These are phyloP conservation scores for Polypedilum pembai DNA, from an alignment of 1,140 invertebrate genomes.

Conservation along the genomic window DNA sequence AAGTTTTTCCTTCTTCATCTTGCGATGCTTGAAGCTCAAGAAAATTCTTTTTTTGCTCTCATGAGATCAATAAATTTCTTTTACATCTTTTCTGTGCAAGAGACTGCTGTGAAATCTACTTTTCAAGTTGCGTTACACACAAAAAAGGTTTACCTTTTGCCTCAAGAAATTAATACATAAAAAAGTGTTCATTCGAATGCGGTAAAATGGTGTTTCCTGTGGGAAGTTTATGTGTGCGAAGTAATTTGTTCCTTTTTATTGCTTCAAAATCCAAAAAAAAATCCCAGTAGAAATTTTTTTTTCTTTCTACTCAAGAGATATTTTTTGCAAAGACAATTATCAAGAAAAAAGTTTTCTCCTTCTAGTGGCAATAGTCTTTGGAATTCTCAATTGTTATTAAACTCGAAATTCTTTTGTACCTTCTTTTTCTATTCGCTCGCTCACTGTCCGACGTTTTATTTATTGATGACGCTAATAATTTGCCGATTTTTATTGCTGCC, in stretches of 20 bases:
- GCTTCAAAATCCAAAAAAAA: background rate
- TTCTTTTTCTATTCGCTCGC: too few relatives aligned
- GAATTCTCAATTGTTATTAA: too few relatives aligned
- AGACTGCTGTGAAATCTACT: background rate
- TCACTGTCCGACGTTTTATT: too few relatives aligned
- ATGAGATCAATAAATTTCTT: constrained; percentile 26
- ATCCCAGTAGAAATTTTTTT: background rate
- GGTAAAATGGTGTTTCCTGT: constrained; percentile 21
- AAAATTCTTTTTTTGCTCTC: background rate
- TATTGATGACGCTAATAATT: too few relatives aligned
- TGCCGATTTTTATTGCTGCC: too few relatives aligned
- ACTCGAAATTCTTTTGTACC: too few relatives aligned
- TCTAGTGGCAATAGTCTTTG: too few relatives aligned
- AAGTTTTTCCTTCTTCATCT: background rate
- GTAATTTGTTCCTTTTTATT: constrained; percentile 24
- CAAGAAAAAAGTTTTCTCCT: too few relatives aligned
- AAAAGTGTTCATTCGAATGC: background rate
- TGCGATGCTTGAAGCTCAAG: background rate
- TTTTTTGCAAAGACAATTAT: too few relatives aligned
- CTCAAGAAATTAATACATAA: constrained; percentile 9
- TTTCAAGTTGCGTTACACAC: background rate
- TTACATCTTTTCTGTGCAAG: constrained; percentile 1
- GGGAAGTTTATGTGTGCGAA: constrained; percentile 22
- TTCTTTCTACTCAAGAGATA: too few relatives aligned
- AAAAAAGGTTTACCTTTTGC: constrained; percentile 23